Evolutionary conservation across 2,888 invertebrate genomes (phyloP).

Genomic region (Trichogramma evanescens): DNA sequence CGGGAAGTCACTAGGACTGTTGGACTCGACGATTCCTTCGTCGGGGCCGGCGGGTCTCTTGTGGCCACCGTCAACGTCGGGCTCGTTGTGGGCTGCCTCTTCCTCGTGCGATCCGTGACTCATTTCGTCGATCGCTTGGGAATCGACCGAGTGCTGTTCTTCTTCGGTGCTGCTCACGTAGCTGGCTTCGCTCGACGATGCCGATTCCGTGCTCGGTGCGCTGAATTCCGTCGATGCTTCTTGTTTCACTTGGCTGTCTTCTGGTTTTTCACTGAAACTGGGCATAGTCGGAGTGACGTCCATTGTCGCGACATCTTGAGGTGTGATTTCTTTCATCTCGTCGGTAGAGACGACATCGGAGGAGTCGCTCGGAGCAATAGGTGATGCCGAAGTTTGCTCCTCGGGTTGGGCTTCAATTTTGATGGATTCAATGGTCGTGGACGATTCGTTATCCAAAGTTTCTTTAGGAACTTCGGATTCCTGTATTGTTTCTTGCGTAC

Average conservation of each 20-base stretch:
- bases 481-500: neutral
- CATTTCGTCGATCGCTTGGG: conserved; percentile 11
- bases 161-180: conserved; percentile 1
- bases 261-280: conserved; percentile 10
- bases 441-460: neutral
- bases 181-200: neutral
- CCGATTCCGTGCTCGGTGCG: conserved; percentile 6
- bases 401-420: conserved; percentile 13
- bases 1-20: conserved; percentile 29
- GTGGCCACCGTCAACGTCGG: neutral
- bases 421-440: conserved; percentile 7
- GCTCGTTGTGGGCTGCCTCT: neutral
- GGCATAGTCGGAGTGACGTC: conserved; percentile 27
- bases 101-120: conserved; percentile 6
- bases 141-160: conserved; percentile 1
- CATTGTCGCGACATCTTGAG: conserved; percentile 25
- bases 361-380: conserved; percentile 13
- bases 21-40: conserved; percentile 14
- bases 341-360: conserved; percentile 22
- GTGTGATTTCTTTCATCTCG: conserved; percentile 26
- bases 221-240: conserved; percentile 26
- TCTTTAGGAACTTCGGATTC: neutral
- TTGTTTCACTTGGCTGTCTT: conserved; percentile 25
- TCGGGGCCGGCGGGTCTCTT: conserved; percentile 7
- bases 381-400: conserved; percentile 10